A percentile compares a stretch with the other conserved stretches of the same genome.
Conservation (phyloP, 2,888 invertebrate genomes). For the Capitulum mitella region DNA sequence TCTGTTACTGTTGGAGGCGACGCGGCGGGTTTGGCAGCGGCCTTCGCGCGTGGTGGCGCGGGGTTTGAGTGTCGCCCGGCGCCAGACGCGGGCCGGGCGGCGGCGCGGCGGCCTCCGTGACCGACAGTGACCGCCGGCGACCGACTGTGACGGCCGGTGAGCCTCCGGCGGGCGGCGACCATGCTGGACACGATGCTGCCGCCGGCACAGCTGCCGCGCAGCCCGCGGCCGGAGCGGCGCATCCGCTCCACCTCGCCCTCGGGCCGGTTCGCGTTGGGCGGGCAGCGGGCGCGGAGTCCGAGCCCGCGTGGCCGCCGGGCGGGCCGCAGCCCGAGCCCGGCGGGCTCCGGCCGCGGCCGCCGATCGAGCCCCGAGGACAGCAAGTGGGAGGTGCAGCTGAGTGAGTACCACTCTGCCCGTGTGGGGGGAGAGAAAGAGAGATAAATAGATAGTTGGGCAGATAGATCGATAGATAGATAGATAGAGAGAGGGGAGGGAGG, state of each 20-base stretch:
- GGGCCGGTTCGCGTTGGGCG: neutral
- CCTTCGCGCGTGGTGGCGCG: neutral
- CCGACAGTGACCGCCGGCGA: neutral
- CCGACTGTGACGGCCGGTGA: neutral
- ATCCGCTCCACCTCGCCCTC: conserved; percentile 4
- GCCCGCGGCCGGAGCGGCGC: neutral
- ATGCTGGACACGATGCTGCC: conserved; percentile 22
- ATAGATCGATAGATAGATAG: no score
- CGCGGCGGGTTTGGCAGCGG: neutral
- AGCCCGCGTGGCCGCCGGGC: neutral
- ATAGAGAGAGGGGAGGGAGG: no score
- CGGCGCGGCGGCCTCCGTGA: neutral
- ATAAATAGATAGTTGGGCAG: conserved; percentile 26
- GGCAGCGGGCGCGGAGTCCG: neutral
- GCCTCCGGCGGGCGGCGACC: neutral
- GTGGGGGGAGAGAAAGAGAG: conserved; percentile 11
- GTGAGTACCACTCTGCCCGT: neutral
- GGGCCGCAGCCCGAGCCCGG: neutral
- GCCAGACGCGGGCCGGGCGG: neutral
- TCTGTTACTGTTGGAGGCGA: neutral
- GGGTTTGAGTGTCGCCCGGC: neutral
- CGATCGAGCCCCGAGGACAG: neutral
- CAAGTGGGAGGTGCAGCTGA: neutral
- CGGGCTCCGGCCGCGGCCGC: neutral
- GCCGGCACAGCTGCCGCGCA: conserved; percentile 14